Conservation (phyloP, 2,888 invertebrate species). For the Luffia ferchaultella region DNA sequence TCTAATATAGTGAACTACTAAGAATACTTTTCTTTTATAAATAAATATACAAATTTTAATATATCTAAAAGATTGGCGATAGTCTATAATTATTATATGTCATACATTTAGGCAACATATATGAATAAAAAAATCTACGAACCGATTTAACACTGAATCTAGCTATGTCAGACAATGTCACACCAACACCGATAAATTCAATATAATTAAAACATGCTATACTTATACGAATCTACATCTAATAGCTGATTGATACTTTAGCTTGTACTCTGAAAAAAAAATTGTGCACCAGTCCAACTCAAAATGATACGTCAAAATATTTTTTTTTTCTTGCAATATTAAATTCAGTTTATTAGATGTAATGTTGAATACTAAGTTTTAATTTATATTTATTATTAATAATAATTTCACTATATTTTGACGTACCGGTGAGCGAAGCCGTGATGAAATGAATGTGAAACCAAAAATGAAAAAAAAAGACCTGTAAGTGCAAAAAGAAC, state of each 20-base stretch:
- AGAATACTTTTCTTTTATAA: too few relatives aligned
- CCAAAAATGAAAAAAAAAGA: constrained; percentile 32
- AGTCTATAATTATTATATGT: too few relatives aligned
- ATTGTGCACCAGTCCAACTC: not conserved
- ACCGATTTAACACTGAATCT: constrained; percentile 6
- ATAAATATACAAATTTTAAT: too few relatives aligned
- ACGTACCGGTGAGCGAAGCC: not conserved
- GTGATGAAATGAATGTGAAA: not conserved
- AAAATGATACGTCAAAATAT: constrained; percentile 15
- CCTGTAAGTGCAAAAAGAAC: constrained; percentile 24
- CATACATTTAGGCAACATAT: constrained; percentile 9
- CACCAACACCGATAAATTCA: constrained; percentile 42
- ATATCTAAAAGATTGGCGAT: too few relatives aligned
- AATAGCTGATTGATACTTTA: not conserved
- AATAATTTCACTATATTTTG: not conserved
- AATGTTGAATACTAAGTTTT: too few relatives aligned
- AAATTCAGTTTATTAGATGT: too few relatives aligned
- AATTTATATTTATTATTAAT: too few relatives aligned
- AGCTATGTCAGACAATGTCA: constrained; percentile 46
- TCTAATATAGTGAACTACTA: too few relatives aligned
- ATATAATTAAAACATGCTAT: not conserved
- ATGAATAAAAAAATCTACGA: constrained; percentile 9
- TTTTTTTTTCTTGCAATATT: too few relatives aligned
- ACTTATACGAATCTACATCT: not conserved
- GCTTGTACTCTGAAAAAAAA: not conserved